Evolutionary conservation across 2,797 vertebrate genomes (phyloP).

Genomic region (Halcyon leucocephala): DNA sequence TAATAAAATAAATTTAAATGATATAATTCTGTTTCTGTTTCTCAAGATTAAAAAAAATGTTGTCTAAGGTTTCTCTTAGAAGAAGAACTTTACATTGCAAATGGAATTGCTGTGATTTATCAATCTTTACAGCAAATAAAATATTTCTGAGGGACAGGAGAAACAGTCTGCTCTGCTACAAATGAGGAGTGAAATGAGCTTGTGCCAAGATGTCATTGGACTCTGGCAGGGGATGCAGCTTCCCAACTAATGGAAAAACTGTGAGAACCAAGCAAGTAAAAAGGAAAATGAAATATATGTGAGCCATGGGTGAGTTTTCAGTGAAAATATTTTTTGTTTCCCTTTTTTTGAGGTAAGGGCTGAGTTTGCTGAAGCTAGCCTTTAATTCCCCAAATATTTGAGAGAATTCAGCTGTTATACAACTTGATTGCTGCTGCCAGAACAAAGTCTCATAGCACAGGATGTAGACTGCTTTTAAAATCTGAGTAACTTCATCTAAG

Average conservation of each 20-base stretch:
- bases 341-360: background rate
- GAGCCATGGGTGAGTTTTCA: background rate
- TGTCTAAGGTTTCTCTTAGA: background rate
- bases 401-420: background rate
- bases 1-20: background rate
- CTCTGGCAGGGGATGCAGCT: background rate
- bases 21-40: background rate
- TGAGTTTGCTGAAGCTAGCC: background rate
- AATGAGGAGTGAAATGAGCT: background rate
- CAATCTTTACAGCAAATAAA: slow-evolving; percentile 24
- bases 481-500: background rate
- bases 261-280: background rate
- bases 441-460: background rate
- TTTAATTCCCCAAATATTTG: slow-evolving; percentile 17
- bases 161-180: background rate
- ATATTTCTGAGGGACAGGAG: background rate
- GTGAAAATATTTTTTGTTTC: slow-evolving; percentile 19
- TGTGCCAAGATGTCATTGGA: background rate
- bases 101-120: background rate
- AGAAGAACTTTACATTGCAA: slow-evolving; percentile 1
- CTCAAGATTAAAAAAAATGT: background rate
- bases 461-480: slow-evolving; percentile 28
- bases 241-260: background rate
- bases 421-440: background rate
- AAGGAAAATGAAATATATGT: background rate